These are phyloP conservation scores for Otus sunia DNA, from an alignment of 2,113 vertebrate species.

Conservation along the genomic window DNA sequence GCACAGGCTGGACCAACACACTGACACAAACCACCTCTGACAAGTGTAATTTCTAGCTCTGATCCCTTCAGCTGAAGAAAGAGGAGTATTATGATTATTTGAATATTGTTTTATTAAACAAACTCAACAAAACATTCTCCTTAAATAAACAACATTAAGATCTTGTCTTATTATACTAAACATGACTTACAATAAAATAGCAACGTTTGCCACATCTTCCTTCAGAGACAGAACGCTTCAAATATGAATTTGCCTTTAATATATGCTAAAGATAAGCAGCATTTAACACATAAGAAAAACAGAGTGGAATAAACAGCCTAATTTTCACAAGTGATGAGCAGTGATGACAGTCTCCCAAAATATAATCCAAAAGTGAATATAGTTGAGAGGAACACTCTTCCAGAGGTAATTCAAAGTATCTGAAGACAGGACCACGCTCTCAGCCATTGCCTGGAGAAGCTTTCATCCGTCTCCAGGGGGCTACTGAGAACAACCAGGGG, in stretches of 20 bases:
- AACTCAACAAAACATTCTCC: neutral
- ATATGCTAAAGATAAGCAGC: neutral
- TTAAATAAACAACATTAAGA: neutral
- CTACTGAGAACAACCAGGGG: neutral
- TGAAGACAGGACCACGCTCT: neutral
- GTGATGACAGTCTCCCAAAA: neutral
- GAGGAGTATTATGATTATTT: neutral
- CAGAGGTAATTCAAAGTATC: neutral
- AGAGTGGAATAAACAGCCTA: neutral
- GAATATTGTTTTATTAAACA: neutral
- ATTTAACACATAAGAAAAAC: neutral
- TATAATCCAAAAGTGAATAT: neutral
- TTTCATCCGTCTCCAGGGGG: no score
- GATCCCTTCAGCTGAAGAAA: constrained; percentile 87
- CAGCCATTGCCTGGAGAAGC: neutral
- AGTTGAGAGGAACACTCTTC: neutral
- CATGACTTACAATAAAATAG: neutral
- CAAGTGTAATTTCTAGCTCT: constrained; percentile 89
- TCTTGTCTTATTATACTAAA: neutral
- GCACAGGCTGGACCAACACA: constrained; percentile 82
- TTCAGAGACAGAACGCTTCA: neutral
- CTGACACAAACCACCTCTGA: constrained; percentile 73
- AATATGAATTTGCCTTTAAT: neutral
- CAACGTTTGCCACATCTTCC: neutral
- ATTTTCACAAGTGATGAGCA: neutral